Base-by-base conservation (phyloP, 2,888 invertebrate genomes). In the Myopa testacea region DNA sequence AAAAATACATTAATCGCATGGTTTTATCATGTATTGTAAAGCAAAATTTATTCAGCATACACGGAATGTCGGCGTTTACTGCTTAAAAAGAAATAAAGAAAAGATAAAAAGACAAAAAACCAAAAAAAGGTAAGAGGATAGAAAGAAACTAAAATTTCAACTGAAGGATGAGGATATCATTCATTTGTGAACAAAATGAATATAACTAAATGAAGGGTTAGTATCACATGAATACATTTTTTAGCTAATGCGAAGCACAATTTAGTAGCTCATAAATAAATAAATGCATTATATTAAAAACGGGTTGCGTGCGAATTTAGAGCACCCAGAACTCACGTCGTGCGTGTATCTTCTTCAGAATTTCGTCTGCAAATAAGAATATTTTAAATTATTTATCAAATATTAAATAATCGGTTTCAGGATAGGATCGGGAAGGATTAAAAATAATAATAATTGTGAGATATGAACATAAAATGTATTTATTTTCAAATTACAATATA, bases 301-400 rank as follows among this genome's bases (percentile, higher is more conserved):
- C 45, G 45, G 45, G 10, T 45, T 6, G 16, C 5, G 55, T 55
- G 55, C 55, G 55, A 55, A 55, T 3, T 72, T 38, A n/a, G 5
- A 37, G 78, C 78, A 80, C 63, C 65, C 52, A 75, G 58, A 83
- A 88, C 87, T 88, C 88, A 88, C 88, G 88, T 88, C 80, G 86
- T 86, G 76, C 87, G 85, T 45, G 86, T 86, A 70, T 88, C 88
- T 82, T 88, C 88, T 60, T 88, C 88, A 50, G 88, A 88, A 78
- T 87, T 88, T 80, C 85, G 85, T 77, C 88, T 88, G 83, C 19
- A 87, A 86, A 77, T 77, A 37, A 82, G 63, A 75, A 75, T 37
- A 26, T 38, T 67, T 67, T 73, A 19, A 45, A 34, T 14, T 4
- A 52, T 8, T 10, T 37, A 52, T 71, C 8, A 52, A 8, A n/a